Percentiles rank a stretch among this genome's conserved stretches.
Conservation (phyloP, 1,140 invertebrate genomes). For the Psix sp. region DNA sequence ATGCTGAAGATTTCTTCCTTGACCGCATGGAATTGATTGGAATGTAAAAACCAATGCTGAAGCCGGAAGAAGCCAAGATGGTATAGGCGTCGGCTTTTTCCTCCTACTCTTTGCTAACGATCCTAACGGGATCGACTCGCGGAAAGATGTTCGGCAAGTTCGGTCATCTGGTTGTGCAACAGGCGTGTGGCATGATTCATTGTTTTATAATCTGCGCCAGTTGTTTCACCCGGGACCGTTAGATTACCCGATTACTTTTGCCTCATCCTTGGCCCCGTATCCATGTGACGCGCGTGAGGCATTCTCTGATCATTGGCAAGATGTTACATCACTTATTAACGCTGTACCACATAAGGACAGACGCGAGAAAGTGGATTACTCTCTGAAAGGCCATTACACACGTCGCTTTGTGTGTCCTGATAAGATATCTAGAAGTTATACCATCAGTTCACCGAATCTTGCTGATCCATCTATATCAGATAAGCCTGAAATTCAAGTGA, state of each 20-base stretch:
- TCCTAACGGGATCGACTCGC: slow-evolving; percentile 50
- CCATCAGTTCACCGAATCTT: slow-evolving; percentile 14
- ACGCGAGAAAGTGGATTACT: slow-evolving; percentile 26
- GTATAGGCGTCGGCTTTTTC: slow-evolving; percentile 51
- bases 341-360: slow-evolving; percentile 5
- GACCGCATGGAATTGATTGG: slow-evolving; percentile 32
- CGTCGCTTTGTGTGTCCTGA: not conserved
- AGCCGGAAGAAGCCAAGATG: slow-evolving; percentile 34
- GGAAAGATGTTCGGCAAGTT: slow-evolving; percentile 43
- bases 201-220: slow-evolving; percentile 33
- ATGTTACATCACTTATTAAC: slow-evolving; percentile 31
- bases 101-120: slow-evolving; percentile 39
- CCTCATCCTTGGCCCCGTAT: slow-evolving; percentile 56
- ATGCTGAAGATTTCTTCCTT: too few species aligned
- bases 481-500: slow-evolving; percentile 12
- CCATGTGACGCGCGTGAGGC: slow-evolving; percentile 52
- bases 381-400: not conserved
- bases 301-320: slow-evolving; percentile 20
- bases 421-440: slow-evolving; percentile 20
- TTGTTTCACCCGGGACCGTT: slow-evolving; percentile 44
- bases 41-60: slow-evolving; percentile 15
- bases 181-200: slow-evolving; percentile 47
- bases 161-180: slow-evolving; percentile 53
- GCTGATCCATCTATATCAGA: slow-evolving; percentile 23
- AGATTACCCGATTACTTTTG: slow-evolving; percentile 47